These are phyloP conservation scores for Numenius phaeopus DNA, from an alignment of 2,797 vertebrate genomes.

Conservation along the genomic window DNA sequence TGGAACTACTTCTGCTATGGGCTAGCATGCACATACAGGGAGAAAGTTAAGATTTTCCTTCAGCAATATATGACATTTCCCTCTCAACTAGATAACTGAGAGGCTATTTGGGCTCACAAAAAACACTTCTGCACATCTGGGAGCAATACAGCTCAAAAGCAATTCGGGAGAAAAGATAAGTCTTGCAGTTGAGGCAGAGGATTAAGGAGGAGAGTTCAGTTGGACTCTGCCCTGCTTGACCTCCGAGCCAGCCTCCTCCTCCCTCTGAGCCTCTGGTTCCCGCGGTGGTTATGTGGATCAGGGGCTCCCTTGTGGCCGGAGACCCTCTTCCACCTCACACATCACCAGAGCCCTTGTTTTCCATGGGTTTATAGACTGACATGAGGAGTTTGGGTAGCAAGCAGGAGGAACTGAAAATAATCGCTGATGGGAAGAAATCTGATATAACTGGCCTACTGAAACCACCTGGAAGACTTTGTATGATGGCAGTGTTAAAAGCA, in stretches of 20 bases:
- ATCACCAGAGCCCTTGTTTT: background rate
- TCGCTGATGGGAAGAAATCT: background rate
- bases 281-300: accelerated
- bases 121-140: slow-evolving; percentile 45
- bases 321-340: background rate
- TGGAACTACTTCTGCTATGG: slow-evolving; percentile 39
- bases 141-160: slow-evolving; percentile 33
- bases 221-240: background rate
- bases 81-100: slow-evolving; percentile 40
- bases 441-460: background rate
- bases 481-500: background rate
- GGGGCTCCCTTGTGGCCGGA: background rate
- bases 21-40: background rate
- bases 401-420: background rate
- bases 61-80: slow-evolving; percentile 31
- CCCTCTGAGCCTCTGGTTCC: background rate
- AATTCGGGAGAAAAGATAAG: background rate
- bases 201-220: background rate
- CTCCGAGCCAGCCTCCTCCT: background rate
- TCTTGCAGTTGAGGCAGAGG: background rate
- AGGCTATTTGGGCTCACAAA: slow-evolving; percentile 19
- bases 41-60: slow-evolving; percentile 38
- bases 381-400: background rate
- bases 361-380: background rate
- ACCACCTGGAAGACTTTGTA: background rate